phyloP scores from a whole-genome alignment of 2,113 vertebrate genomes.

The Entomyzon cyanotis region DNA sequence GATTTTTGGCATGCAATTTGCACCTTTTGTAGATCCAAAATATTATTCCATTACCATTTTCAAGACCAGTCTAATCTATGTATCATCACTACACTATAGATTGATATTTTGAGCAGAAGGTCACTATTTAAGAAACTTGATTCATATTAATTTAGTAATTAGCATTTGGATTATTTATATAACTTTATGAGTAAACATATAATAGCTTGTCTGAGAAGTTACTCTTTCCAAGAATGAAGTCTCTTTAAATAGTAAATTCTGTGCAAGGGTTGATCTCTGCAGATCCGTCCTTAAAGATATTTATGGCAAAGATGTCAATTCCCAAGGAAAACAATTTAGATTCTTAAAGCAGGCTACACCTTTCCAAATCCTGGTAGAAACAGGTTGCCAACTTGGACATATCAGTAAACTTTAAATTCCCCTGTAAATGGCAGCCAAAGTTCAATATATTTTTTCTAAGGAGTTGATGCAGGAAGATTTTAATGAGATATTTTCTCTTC shows the following conservation, averaged over 20 bases:
- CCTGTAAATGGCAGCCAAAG: constrained; percentile 29
- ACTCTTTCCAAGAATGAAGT: not conserved
- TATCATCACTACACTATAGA: not conserved
- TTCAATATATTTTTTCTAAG: constrained; percentile 27
- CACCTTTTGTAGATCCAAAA: not conserved
- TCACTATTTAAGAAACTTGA: not conserved
- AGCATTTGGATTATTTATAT: not conserved
- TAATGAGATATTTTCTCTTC: not conserved
- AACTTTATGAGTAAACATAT: not conserved
- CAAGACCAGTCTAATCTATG: not conserved
- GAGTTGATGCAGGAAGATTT: constrained; percentile 20
- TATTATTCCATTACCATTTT: not conserved
- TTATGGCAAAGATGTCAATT: not conserved
- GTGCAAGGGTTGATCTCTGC: not conserved
- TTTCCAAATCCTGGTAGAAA: constrained; percentile 27
- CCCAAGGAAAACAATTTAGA: not conserved
- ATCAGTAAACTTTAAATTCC: constrained; percentile 42
- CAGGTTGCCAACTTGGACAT: not conserved
- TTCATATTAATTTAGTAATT: not conserved
- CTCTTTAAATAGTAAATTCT: not conserved
- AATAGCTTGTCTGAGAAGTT: constrained; percentile 4
- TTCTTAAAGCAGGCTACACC: constrained; percentile 12
- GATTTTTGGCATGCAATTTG: not conserved
- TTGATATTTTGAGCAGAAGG: not conserved
- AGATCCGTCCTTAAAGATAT: not conserved